phyloP scores from a whole-genome alignment of 2,797 vertebrate genomes.

The Molothrus aeneus region DNA sequence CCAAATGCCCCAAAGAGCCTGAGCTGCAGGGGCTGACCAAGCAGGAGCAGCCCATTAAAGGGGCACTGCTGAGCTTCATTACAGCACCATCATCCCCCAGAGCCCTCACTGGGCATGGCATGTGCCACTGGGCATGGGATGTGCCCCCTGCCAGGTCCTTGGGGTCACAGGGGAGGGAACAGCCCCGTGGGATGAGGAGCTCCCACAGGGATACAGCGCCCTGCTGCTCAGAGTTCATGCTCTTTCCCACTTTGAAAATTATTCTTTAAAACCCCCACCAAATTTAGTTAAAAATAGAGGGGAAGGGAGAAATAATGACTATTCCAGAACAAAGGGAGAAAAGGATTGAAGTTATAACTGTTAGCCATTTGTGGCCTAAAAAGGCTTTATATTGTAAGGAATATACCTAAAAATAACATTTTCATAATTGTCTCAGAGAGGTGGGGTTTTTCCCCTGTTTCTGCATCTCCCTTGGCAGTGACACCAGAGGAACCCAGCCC shows the following conservation, averaged over 20 bases:
- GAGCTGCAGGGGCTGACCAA: neutral
- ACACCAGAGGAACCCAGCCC: neutral
- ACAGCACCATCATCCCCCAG: neutral
- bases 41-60: neutral
- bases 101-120: neutral
- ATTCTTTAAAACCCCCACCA: neutral
- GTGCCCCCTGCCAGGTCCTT: neutral
- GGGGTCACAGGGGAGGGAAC: neutral
- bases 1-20: neutral
- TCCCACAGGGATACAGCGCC: accelerated
- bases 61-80: neutral
- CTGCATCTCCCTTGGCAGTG: neutral
- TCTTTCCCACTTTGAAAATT: neutral
- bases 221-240: neutral
- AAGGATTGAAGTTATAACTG: neutral
- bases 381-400: neutral
- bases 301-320: neutral
- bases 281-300: neutral
- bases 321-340: neutral
- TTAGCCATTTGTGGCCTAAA: neutral
- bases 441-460: accelerated
- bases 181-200: neutral
- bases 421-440: neutral
- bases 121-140: neutral
- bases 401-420: neutral